Percentiles rank a stretch among this genome's conserved stretches.
Conservation (phyloP, 2,113 vertebrate genomes). For the Paedocypris sp. region DNA sequence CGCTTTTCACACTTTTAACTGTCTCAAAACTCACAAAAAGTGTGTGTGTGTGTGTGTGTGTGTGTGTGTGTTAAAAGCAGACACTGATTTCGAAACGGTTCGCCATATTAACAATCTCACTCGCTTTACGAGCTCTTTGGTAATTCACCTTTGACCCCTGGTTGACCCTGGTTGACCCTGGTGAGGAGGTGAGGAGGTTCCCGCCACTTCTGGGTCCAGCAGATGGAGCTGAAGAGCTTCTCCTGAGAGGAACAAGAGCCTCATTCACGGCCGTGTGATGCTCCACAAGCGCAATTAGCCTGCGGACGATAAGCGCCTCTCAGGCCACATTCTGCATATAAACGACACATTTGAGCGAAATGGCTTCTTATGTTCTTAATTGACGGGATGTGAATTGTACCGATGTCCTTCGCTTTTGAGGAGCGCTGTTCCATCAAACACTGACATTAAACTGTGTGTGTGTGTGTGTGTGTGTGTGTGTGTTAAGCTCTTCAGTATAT, state of each 20-base stretch:
- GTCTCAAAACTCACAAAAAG: too few species aligned
- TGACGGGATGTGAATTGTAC: conserved; percentile 38
- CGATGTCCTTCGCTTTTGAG: conserved; percentile 20
- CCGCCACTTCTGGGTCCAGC: conserved; percentile 27
- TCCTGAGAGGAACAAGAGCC: conserved; percentile 1
- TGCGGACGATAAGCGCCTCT: conserved; percentile 40
- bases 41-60: too few species aligned
- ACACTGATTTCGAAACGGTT: too few species aligned
- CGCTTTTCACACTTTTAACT: too few species aligned
- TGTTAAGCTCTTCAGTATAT: too few species aligned
- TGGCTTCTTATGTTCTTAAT: conserved; percentile 40
- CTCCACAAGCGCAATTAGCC: conserved; percentile 43
- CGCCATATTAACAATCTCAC: too few species aligned
- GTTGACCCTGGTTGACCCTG: too few species aligned
- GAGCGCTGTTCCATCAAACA: conserved; percentile 29
- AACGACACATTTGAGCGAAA: conserved; percentile 41
- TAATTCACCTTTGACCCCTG: neutral
- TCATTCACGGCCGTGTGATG: conserved; percentile 27
- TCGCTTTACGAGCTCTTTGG: too few species aligned
- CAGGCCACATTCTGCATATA: conserved; percentile 45
- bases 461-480: too few species aligned
- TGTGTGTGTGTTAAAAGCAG: too few species aligned
- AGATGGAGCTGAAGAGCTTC: conserved; percentile 43
- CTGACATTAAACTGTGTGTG: conserved; percentile 26
- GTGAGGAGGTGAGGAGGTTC: conserved; percentile 1